A percentile compares a stretch with the other conserved stretches of the same genome.
phyloP scores from a whole-genome alignment of 2,888 invertebrate genomes.

The Leptinotarsa juncta region DNA sequence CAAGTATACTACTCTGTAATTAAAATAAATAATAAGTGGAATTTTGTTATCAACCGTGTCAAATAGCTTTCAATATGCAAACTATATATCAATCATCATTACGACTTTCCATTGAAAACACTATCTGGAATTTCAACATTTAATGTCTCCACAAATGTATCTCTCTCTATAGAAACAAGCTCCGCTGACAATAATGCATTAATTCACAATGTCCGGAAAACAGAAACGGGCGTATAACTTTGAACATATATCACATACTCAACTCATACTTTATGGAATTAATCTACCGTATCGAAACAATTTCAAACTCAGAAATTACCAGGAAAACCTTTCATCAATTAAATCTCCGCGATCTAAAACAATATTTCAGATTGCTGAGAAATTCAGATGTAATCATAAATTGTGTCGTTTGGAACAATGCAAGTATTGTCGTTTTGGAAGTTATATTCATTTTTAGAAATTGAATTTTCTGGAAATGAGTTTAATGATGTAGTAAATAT shows the following conservation, averaged over 20 bases:
- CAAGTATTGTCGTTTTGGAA: neutral
- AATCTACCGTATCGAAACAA: conserved; percentile 28
- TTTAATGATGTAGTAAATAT: too few species aligned
- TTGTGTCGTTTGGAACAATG: neutral
- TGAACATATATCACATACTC: conserved; percentile 32
- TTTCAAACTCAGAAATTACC: conserved; percentile 21
- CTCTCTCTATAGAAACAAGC: conserved; percentile 26
- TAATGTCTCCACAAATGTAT: neutral
- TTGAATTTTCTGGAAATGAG: too few species aligned
- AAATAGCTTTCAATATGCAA: too few species aligned
- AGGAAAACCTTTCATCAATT: conserved; percentile 19
- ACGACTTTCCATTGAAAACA: too few species aligned
- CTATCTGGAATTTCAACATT: too few species aligned
- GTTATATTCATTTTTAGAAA: neutral
- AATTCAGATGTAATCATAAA: neutral
- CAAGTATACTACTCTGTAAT: too few species aligned
- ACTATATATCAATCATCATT: too few species aligned
- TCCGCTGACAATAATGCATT: conserved; percentile 24
- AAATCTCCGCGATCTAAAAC: neutral
- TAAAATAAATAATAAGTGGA: too few species aligned
- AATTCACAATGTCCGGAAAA: conserved; percentile 24
- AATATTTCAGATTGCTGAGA: neutral
- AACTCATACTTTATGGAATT: conserved; percentile 31
- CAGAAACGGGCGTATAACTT: conserved; percentile 22
- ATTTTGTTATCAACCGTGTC: too few species aligned